phyloP scores from a whole-genome alignment of 2,113 vertebrate genomes.

The Corythornis cristatus region DNA sequence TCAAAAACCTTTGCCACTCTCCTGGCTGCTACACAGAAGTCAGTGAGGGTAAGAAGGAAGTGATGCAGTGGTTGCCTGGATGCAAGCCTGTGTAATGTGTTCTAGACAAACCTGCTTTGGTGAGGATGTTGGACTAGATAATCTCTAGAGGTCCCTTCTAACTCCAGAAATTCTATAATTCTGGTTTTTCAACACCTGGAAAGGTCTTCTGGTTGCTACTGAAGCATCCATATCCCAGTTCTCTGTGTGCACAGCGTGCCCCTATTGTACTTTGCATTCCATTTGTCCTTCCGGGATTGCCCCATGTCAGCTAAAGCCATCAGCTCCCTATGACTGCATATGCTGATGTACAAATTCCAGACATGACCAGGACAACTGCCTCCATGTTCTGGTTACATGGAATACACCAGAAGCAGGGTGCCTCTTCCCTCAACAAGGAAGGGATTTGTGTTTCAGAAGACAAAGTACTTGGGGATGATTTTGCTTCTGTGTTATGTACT shows the following conservation, averaged over 20 bases:
- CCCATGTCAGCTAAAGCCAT: background rate
- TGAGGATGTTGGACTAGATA: too few relatives aligned
- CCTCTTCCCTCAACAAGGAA: background rate
- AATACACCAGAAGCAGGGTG: background rate
- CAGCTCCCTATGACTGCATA: background rate
- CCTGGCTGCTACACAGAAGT: background rate
- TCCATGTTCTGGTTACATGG: background rate
- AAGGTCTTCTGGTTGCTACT: background rate
- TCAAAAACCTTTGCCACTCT: background rate
- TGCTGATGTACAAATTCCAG: fast-evolving
- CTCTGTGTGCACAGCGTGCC: background rate
- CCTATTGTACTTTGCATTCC: background rate
- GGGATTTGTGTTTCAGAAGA: background rate
- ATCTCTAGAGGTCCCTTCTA: too few relatives aligned
- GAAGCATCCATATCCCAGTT: background rate
- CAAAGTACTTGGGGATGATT: background rate
- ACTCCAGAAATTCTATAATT: too few relatives aligned
- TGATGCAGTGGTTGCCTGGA: background rate
- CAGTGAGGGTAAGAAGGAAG: background rate
- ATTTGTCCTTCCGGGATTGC: background rate
- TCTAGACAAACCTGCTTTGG: too few relatives aligned
- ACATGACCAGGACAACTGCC: background rate
- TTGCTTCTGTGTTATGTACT: background rate
- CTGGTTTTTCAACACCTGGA: background rate
- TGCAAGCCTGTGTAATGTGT: too few relatives aligned